Evolutionary conservation across 2,888 invertebrate genomes (phyloP).

Genomic region (Pseudococcus viburni): DNA sequence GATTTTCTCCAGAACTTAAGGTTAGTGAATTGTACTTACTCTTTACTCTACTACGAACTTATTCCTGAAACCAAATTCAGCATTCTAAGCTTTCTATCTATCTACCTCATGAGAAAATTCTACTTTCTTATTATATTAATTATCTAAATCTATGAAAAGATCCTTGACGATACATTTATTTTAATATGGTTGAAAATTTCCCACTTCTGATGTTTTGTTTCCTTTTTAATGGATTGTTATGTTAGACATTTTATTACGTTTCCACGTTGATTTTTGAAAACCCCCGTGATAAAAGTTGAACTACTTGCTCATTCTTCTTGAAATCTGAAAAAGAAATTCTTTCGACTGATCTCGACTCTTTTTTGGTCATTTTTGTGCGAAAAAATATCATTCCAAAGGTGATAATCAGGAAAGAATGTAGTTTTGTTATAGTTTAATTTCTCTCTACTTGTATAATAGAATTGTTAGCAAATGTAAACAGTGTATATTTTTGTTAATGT

Average conservation of each 20-base stretch:
- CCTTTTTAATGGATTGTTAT: constrained; percentile 4
- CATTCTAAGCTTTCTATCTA: not conserved
- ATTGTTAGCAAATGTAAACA: constrained; percentile 61
- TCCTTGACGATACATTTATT: constrained; percentile 11
- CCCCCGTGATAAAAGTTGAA: not conserved
- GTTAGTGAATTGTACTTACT: constrained; percentile 13
- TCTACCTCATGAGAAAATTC: not conserved
- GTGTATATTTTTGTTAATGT: constrained; percentile 62
- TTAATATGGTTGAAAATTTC: constrained; percentile 13
- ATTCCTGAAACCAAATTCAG: not conserved
- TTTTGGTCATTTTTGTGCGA: constrained; percentile 21
- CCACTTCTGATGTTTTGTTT: not conserved
- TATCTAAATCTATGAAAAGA: not conserved
- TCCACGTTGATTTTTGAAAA: constrained; percentile 5
- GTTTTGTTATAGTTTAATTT: constrained; percentile 46
- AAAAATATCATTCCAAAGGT: constrained; percentile 61
- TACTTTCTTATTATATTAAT: not conserved
- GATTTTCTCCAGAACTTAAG: not conserved
- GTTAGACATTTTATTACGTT: constrained; percentile 24
- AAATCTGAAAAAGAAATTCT: not conserved
- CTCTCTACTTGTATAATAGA: constrained; percentile 28
- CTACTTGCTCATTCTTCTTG: constrained; percentile 31
- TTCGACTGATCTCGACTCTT: constrained; percentile 20
- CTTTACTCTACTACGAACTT: not conserved
- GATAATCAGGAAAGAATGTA: constrained; percentile 51